phyloP scores from a whole-genome alignment of 2,888 invertebrate species.

The Drosophila cyrtoloma region DNA sequence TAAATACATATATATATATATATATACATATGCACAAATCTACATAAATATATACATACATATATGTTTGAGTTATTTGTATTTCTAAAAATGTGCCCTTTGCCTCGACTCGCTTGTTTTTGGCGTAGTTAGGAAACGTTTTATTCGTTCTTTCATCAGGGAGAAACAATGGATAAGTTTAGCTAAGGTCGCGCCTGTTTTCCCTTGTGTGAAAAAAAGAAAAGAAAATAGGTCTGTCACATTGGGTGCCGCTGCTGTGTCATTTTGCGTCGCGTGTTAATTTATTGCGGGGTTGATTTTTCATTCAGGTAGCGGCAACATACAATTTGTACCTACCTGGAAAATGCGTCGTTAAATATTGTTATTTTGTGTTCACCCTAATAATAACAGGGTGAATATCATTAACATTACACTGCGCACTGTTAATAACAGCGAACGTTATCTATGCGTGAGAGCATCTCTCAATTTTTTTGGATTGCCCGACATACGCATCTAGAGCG shows the following conservation, averaged over 20 bases:
- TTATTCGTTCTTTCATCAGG: constrained; percentile 22
- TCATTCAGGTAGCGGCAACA: constrained; percentile 56
- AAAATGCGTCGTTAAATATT: constrained; percentile 48
- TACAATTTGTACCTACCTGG: constrained; percentile 64
- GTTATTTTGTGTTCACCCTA: constrained; percentile 42
- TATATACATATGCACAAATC: constrained; percentile 11
- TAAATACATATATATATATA: constrained; percentile 7
- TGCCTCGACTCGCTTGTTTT: constrained; percentile 12
- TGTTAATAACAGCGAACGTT: constrained; percentile 29
- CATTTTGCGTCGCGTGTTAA: constrained; percentile 69
- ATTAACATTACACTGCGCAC: constrained; percentile 17
- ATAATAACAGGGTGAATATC: constrained; percentile 31
- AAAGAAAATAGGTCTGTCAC: constrained; percentile 53
- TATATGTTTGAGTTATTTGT: constrained; percentile 9
- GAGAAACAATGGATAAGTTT: constrained; percentile 50
- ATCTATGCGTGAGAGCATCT: neutral
- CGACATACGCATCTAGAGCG: neutral
- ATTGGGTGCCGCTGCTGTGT: constrained; percentile 34
- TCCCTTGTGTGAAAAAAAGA: constrained; percentile 40
- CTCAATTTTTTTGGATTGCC: neutral
- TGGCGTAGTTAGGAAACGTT: constrained; percentile 38
- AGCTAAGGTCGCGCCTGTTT: constrained; percentile 67
- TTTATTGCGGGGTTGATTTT: constrained; percentile 73
- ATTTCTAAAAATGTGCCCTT: constrained; percentile 30
- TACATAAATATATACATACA: constrained; percentile 8